Conservation (phyloP, 1,140 invertebrate genomes). For the Doryteuthis pealeii region DNA sequence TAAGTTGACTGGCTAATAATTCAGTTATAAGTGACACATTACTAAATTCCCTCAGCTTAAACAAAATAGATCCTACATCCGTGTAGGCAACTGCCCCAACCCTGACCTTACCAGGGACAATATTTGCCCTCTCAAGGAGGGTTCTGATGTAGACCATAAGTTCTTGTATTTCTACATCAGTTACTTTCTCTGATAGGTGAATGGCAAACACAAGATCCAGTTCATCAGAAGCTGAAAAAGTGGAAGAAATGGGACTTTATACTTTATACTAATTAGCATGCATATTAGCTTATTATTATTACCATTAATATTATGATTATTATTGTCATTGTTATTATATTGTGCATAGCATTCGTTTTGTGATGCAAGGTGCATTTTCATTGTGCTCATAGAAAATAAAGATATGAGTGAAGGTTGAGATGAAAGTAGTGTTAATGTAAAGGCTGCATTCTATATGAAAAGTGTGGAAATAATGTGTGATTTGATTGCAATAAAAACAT, state of each 20-base stretch:
- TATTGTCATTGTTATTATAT: background rate
- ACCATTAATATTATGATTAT: background rate
- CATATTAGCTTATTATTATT: conserved; percentile 5
- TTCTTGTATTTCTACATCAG: conserved; percentile 18
- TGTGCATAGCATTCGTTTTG: conserved; percentile 5
- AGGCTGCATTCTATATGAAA: background rate
- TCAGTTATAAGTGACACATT: conserved; percentile 15
- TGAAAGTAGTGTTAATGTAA: conserved; percentile 8
- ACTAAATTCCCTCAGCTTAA: conserved; percentile 19
- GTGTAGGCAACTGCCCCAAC: conserved; percentile 29
- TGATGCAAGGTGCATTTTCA: background rate
- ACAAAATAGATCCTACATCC: conserved; percentile 17
- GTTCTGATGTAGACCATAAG: conserved; percentile 29
- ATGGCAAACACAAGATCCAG: conserved; percentile 38
- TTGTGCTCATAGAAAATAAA: background rate
- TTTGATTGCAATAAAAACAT: background rate
- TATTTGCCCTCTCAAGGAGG: conserved; percentile 28
- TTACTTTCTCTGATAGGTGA: conserved; percentile 26
- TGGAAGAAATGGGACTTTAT: background rate
- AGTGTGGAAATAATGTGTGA: conserved; percentile 1
- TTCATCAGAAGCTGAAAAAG: conserved; percentile 16
- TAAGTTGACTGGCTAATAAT: conserved; percentile 20
- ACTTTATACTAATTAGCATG: conserved; percentile 3
- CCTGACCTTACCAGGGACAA: conserved; percentile 32
- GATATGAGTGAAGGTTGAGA: background rate